A percentile compares a stretch with the other conserved stretches of the same genome.
phyloP scores from a whole-genome alignment of 2,113 vertebrate genomes.

The Chrysemys picta region DNA sequence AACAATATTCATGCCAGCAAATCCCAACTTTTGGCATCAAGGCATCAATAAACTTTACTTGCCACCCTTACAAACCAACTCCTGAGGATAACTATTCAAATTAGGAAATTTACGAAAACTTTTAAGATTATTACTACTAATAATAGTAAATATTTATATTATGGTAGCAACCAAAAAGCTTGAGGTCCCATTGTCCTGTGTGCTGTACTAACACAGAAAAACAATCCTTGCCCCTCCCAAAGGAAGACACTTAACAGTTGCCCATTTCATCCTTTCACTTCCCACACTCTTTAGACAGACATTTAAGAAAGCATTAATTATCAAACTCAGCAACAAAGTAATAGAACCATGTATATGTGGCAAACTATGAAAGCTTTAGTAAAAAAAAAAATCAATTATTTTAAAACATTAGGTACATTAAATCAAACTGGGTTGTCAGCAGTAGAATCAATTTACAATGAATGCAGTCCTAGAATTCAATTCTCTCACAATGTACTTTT shows the following conservation, averaged over 20 bases:
- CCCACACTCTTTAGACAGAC: background rate
- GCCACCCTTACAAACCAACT: background rate
- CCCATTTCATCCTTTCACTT: conserved; percentile 28
- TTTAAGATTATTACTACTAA: background rate
- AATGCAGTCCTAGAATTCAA: background rate
- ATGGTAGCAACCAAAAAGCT: background rate
- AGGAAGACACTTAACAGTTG: background rate
- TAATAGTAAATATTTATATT: background rate
- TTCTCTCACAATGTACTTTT: conserved; percentile 2
- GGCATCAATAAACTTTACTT: conserved; percentile 15
- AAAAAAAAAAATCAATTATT: background rate
- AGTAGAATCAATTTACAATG: background rate
- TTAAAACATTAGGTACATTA: background rate
- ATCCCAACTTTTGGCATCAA: background rate
- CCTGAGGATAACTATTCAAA: conserved; percentile 9
- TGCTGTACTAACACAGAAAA: background rate
- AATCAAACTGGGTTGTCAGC: background rate
- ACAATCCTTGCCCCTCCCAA: background rate
- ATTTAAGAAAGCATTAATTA: background rate
- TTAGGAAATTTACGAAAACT: background rate
- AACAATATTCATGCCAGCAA: conserved; percentile 22
- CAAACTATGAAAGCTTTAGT: background rate
- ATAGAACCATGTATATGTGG: background rate
- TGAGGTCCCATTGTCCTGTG: background rate
- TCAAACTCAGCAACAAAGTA: background rate